Percentiles rank a stretch among this genome's conserved stretches.
Conservation (phyloP, 2,888 invertebrate species). For the Griposia aprilina region DNA sequence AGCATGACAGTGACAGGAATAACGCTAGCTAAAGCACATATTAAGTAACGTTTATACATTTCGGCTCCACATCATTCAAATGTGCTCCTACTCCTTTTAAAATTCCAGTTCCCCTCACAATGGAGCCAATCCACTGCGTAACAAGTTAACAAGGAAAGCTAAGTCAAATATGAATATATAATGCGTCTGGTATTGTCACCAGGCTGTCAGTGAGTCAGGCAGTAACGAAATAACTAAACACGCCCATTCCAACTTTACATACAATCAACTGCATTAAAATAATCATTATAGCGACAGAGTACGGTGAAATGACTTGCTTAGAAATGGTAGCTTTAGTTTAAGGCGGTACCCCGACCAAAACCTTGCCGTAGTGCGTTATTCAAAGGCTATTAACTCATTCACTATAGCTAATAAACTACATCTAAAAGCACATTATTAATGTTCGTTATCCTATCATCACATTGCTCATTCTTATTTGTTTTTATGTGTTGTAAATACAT, state of each 20-base stretch:
- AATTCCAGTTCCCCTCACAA: slow-evolving; percentile 31
- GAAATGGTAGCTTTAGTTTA: not conserved
- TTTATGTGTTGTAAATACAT: too few relatives aligned
- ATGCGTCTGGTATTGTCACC: slow-evolving; percentile 60
- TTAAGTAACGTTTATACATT: too few relatives aligned
- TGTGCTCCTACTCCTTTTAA: slow-evolving; percentile 22
- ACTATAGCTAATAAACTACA: too few relatives aligned
- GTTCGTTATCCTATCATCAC: too few relatives aligned
- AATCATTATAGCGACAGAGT: slow-evolving; percentile 59
- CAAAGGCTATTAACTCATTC: too few relatives aligned
- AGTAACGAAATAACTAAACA: slow-evolving; percentile 65
- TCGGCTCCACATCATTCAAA: not conserved
- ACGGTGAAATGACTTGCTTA: slow-evolving; percentile 10
- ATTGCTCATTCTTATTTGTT: too few relatives aligned
- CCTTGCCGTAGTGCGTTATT: too few relatives aligned
- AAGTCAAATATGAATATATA: slow-evolving; percentile 59
- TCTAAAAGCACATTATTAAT: too few relatives aligned
- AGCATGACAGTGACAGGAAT: too few relatives aligned
- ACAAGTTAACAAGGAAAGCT: slow-evolving; percentile 39
- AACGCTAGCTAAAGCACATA: too few relatives aligned
- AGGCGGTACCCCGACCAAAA: too few relatives aligned
- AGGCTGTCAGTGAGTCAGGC: slow-evolving; percentile 64
- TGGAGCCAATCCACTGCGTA: slow-evolving; percentile 44
- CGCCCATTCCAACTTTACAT: slow-evolving; percentile 72
- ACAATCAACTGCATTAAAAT: slow-evolving; percentile 75